Percentiles rank a stretch among this genome's conserved stretches.
Conservation (phyloP, 2,797 vertebrate genomes). For the Apogon hyalosoma region DNA sequence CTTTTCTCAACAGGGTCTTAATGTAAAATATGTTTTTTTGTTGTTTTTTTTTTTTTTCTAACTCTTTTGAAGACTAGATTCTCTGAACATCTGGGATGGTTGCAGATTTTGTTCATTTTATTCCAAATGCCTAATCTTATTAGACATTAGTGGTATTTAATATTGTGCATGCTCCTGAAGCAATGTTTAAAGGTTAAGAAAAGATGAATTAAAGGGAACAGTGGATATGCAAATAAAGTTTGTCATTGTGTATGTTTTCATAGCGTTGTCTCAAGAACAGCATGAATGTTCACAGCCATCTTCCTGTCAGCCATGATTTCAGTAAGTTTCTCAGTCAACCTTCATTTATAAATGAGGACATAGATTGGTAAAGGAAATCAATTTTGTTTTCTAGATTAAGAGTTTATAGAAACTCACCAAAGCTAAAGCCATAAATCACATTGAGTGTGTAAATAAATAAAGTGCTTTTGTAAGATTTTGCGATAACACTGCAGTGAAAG, state of each 20-base stretch:
- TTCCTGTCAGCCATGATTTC: conserved; percentile 84
- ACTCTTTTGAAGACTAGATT: background rate
- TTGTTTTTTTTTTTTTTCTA: background rate
- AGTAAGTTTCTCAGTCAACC: conserved; percentile 82
- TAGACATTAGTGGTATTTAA: background rate
- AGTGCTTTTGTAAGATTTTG: background rate
- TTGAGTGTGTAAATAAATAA: background rate
- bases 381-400: too few species aligned
- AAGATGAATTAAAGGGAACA: background rate
- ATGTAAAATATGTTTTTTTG: too few species aligned
- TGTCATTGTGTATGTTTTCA: conserved; percentile 20
- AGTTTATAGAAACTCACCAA: background rate
- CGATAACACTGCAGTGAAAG: background rate
- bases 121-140: background rate
- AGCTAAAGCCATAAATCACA: background rate
- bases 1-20: too few species aligned
- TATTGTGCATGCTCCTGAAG: conserved; percentile 6
- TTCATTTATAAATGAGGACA: too few species aligned
- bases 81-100: background rate
- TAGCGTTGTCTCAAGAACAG: conserved; percentile 89
- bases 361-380: too few species aligned
- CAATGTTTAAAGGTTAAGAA: background rate
- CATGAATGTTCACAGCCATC: conserved; percentile 80
- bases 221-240: conserved; percentile 2
- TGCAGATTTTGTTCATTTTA: background rate